Evolutionary conservation across 1,140 invertebrate species (phyloP), one percentile per base, ranked within the genome.

Genomic region (Sycophila sp.): DNA sequence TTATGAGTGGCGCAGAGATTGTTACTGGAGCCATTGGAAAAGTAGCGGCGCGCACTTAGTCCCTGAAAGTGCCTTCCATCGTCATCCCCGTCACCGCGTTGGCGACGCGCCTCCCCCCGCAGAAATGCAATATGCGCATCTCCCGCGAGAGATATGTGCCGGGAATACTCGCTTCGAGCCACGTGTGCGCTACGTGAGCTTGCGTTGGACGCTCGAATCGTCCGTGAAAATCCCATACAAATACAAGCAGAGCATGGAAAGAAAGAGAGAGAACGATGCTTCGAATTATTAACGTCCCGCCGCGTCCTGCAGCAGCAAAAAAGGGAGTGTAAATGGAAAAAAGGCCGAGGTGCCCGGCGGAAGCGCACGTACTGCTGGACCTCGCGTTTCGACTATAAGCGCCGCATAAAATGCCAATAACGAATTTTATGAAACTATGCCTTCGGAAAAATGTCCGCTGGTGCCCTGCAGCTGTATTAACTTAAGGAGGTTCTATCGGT

Each of bases 111-210:
- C 38, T 19, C 56, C 3, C 17, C 55, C 26, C 36, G 53, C 58
- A 75, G 71, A 75, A 72, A 76, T 75, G 76, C 69, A 78, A 78
- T 77, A 77, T 72, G 72, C 68, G 73, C 60, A 63, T 63, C 30
- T 55, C 55, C n/a, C n/a, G n/a, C 47, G 53, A 63, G 36, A 73
- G 58, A 32, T 45, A 45, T 63, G 59, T 64, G 55, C 32, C 40
- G 51, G 30, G 51, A 68, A 73, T 68, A 73, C 15, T 51, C 53
- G 59, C 19, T 32, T 51, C 30, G 24, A 8, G 17, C 0, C 60
- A 11, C 40, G 26, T 34, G 10, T 24, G 24, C 4, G 0, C 7
- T 49, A 36, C 42, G 42, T 45, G 58, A 36, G 36, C 34, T 26
- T 11, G 38, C 24, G 30, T n/a, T n/a, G n/a, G 3, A 53, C 53